phyloP scores from a whole-genome alignment of 2,113 vertebrate species.

The Pseudopodoces humilis region DNA sequence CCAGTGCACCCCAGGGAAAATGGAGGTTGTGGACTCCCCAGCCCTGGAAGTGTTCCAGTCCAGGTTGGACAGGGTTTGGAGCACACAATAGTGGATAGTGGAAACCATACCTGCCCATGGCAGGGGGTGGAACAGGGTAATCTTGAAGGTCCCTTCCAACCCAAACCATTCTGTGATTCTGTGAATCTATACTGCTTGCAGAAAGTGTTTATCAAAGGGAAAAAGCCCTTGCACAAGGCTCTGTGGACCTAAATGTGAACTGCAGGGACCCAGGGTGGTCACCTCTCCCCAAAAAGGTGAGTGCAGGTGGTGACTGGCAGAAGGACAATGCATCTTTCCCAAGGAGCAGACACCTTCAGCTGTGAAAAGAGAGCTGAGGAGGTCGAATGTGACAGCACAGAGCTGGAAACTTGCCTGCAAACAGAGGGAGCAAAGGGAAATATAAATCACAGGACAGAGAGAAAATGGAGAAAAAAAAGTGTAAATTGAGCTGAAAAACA shows the following conservation, averaged over 20 bases:
- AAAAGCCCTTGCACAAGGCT: background rate
- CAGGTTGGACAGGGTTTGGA: rapidly evolving
- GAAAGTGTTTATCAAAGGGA: background rate
- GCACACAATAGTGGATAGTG: background rate
- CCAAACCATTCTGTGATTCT: background rate
- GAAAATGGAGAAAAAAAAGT: rapidly evolving
- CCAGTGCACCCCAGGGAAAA: background rate
- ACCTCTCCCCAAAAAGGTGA: background rate
- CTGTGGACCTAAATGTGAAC: background rate
- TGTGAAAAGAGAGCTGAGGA: background rate
- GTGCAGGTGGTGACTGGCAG: background rate
- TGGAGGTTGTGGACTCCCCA: too few relatives aligned
- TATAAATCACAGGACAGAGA: background rate
- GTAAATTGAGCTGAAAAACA: background rate
- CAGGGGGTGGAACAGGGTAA: background rate
- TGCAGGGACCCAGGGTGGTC: background rate
- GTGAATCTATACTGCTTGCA: rapidly evolving
- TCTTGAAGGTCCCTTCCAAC: background rate
- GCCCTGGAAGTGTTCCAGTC: background rate
- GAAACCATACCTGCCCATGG: background rate
- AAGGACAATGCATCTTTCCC: background rate
- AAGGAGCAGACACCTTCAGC: background rate
- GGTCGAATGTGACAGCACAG: background rate
- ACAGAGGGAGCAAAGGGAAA: background rate
- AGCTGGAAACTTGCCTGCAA: background rate